Evolutionary conservation across 2,797 vertebrate species (phyloP), one percentile per base, ranked within the genome.

Genomic region (Catostomus latipinnis): DNA sequence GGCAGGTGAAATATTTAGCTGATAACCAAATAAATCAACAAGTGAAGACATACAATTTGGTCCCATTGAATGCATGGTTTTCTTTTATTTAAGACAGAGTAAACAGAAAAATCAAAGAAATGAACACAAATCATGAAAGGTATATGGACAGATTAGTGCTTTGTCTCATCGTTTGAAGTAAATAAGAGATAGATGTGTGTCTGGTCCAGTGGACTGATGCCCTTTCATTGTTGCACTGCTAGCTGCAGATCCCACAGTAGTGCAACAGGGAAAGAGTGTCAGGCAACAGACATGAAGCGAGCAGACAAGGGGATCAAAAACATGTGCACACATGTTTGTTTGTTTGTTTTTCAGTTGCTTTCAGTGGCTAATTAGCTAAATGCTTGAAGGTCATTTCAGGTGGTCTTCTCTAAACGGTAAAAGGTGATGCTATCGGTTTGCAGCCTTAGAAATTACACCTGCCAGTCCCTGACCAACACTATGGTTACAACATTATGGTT

Each of bases 201-300:
- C 89, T 82, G 87, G 89, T 90, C 89, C 90, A 74, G 81, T 91
- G 92, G 92, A 95, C 94, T 90, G 93, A 96, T 93, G 96, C 96
- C 95, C 96, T 97, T 97, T 97, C 96, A 95, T 96, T 96, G 96
- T 96, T 97, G 96, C 96, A 97, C 96, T 97, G 96, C 96, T 96
- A 88, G 92, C 92, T 94, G 85, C 89, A 91, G 89, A 91, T 91
- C 88, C 92, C 92, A 96, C 96, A 97, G 96, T 96, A 97, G 96
- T 96, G 96, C 96, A 97, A 96, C 96, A 97, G 94, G 94, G 96
- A 97, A 96, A 96, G 96, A 96, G 96, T 96, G 89, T 91, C 94
- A 93, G 92, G 92, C 94, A 93, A 89, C 92, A 91, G 90, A 81
- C 81, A 43, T 43, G 12, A n/a, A 22, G 6, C n/a, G 8, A 7